phyloP scores from a whole-genome alignment of 2,888 invertebrate species.

The Caenorhabditis sp. region DNA sequence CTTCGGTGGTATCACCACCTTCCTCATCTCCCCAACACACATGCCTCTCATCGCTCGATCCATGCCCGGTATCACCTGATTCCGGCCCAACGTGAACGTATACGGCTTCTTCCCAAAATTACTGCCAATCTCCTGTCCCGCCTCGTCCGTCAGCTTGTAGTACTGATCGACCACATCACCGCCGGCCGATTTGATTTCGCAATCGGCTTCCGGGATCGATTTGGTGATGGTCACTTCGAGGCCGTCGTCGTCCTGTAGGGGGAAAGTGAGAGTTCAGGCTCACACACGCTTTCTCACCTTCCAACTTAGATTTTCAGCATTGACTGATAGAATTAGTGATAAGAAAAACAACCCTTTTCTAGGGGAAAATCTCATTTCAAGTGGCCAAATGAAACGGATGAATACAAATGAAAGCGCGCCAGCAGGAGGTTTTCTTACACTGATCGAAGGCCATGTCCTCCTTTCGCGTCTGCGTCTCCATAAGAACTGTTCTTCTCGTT shows the following conservation, averaged over 20 bases:
- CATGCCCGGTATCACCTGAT: slow-evolving; percentile 64
- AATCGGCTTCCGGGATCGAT: slow-evolving; percentile 26
- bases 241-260: slow-evolving; percentile 53
- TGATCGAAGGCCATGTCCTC: slow-evolving; percentile 55
- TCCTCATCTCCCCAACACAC: slow-evolving; percentile 60
- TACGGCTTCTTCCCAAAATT: slow-evolving; percentile 81
- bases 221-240: slow-evolving; percentile 54
- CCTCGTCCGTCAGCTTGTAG: slow-evolving; percentile 76
- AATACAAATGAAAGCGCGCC: background rate
- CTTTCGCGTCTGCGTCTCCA: slow-evolving; percentile 39
- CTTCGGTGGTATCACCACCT: slow-evolving; percentile 61
- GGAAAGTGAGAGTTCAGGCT: too few relatives aligned
- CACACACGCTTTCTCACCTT: background rate
- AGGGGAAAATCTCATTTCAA: background rate
- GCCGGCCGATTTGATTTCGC: slow-evolving; percentile 53
- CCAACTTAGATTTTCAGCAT: background rate
- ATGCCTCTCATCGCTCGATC: slow-evolving; percentile 62
- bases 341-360: too few relatives aligned
- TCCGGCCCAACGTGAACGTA: slow-evolving; percentile 56
- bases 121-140: slow-evolving; percentile 78
- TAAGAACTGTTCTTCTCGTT: too few relatives aligned
- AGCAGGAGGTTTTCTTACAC: slow-evolving; percentile 47
- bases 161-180: slow-evolving; percentile 74
- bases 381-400: background rate
- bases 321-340: background rate